Evolutionary conservation across 2,113 vertebrate genomes (phyloP).

Genomic region (Forbesichthys agassizii): DNA sequence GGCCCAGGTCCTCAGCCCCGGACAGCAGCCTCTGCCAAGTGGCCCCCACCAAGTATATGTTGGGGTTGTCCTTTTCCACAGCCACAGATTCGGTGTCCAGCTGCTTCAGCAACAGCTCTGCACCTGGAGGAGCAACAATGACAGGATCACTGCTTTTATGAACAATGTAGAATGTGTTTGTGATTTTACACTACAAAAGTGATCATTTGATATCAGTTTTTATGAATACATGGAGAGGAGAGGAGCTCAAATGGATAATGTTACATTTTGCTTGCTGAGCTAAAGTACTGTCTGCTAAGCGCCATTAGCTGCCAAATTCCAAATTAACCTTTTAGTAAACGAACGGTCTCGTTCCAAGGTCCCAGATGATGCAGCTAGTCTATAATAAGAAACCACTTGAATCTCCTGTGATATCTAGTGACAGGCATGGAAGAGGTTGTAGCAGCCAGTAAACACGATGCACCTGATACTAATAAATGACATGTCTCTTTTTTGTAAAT

Average conservation of each 20-base stretch:
- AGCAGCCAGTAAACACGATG: too few relatives aligned
- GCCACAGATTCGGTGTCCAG: conserved; percentile 62
- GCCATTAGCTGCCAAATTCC: neutral
- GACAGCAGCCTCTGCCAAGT: conserved; percentile 80
- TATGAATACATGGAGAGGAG: neutral
- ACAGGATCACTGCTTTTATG: neutral
- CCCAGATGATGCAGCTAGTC: neutral
- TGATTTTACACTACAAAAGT: too few relatives aligned
- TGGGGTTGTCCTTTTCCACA: conserved; percentile 75
- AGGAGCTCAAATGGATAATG: neutral
- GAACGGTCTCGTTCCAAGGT: neutral
- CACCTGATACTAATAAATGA: too few relatives aligned
- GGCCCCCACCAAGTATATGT: conserved; percentile 87
- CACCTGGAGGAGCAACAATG: conserved; percentile 73
- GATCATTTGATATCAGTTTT: too few relatives aligned
- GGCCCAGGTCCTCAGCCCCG: conserved; percentile 88
- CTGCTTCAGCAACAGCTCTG: conserved; percentile 85
- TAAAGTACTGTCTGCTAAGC: neutral
- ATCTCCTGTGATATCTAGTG: too few relatives aligned
- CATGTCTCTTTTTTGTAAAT: too few relatives aligned
- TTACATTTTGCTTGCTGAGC: neutral
- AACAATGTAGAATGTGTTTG: neutral
- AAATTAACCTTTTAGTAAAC: neutral
- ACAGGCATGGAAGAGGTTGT: too few relatives aligned
- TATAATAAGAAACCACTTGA: neutral